Conservation (phyloP, 2,888 invertebrate species). For the Ochropleura leucogaster region DNA sequence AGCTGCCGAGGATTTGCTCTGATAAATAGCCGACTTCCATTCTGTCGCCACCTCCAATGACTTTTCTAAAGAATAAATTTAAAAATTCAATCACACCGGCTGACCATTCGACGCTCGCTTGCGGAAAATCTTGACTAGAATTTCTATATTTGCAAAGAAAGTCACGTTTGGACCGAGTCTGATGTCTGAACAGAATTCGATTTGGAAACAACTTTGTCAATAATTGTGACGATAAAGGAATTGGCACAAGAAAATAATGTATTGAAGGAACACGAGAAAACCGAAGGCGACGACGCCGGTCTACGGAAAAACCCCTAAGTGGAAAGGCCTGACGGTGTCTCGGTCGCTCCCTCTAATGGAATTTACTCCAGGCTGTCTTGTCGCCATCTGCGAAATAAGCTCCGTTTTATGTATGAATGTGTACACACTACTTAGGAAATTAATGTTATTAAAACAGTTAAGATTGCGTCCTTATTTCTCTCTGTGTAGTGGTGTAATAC, state of each 20-base stretch:
- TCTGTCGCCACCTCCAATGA: slow-evolving; percentile 63
- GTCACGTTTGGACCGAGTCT: slow-evolving; percentile 32
- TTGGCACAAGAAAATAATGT: slow-evolving; percentile 57
- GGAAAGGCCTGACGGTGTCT: slow-evolving; percentile 75
- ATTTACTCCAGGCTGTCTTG: slow-evolving; percentile 74
- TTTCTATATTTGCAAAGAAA: slow-evolving; percentile 54
- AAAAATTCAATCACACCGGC: slow-evolving; percentile 64
- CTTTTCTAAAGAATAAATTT: slow-evolving; percentile 63
- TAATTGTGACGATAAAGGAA: slow-evolving; percentile 63
- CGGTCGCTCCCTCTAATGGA: slow-evolving; percentile 76
- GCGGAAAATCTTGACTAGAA: slow-evolving; percentile 50
- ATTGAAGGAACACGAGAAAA: slow-evolving; percentile 63
- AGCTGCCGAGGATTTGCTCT: slow-evolving; percentile 71
- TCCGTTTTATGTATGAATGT: slow-evolving; percentile 56
- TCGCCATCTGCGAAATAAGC: slow-evolving; percentile 69
- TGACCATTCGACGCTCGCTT: slow-evolving; percentile 46
- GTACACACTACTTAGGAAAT: slow-evolving; percentile 47
- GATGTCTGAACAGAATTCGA: slow-evolving; percentile 45
- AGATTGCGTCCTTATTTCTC: slow-evolving; percentile 21
- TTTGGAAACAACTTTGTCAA: slow-evolving; percentile 54
- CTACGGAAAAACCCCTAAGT: slow-evolving; percentile 77
- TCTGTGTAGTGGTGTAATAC: slow-evolving; percentile 10
- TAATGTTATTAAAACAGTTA: slow-evolving; percentile 48
- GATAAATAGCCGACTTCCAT: slow-evolving; percentile 72
- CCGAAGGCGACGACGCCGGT: slow-evolving; percentile 66